Evolutionary conservation across 2,888 invertebrate genomes (phyloP), one percentile per base, ranked within the genome.

Genomic region (Diarsia rubi): DNA sequence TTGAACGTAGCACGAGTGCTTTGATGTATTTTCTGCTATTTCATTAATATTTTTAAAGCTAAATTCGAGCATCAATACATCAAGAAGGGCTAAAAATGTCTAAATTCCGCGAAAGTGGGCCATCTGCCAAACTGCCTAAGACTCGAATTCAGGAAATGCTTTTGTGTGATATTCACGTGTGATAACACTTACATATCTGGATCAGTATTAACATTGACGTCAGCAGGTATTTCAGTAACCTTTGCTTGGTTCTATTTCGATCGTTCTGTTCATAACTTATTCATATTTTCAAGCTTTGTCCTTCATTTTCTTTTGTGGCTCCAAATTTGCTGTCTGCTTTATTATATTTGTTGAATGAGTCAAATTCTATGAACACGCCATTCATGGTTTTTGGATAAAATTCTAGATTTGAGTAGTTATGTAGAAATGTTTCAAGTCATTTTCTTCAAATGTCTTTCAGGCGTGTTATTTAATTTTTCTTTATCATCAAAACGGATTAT

Each of bases 281-380:
- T 85, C 66, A 86, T 83, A 80, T 75, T 78, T 85, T 75, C 63
- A 31, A 73, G 60, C 59, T 59, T 63, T 71, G 77, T 66, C 83
- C 77, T 82, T 78, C 81, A 74, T 75, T 75, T 80, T 74, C 80
- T 77, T 85, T 87, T 82, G 75, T 78, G 45, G 52, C 24, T 47
- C 60, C 62, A 76, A 69, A 73, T 74, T 79, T 52, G 70, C 78
- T 83, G 79, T 81, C 72, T 64, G 27, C 60, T 69, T 54, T 64
- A 79, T 78, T 75, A 65, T 31, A 63, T 59, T 75, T 73, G n/a
- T 74, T 73, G 37, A 73, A 80, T 74, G 49, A 49, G 66, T 73
- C 52, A n/a, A 72, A 70, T 78, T 83, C 63, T 49, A 54, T 71
- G 37, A 16, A 59, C 73, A 62, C 63, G 52, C 75, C 70, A 69